A percentile compares a stretch with the other conserved stretches of the same genome.
These are phyloP conservation scores for Apoda limacodes DNA, from an alignment of 2,888 invertebrate genomes.

Conservation along the genomic window DNA sequence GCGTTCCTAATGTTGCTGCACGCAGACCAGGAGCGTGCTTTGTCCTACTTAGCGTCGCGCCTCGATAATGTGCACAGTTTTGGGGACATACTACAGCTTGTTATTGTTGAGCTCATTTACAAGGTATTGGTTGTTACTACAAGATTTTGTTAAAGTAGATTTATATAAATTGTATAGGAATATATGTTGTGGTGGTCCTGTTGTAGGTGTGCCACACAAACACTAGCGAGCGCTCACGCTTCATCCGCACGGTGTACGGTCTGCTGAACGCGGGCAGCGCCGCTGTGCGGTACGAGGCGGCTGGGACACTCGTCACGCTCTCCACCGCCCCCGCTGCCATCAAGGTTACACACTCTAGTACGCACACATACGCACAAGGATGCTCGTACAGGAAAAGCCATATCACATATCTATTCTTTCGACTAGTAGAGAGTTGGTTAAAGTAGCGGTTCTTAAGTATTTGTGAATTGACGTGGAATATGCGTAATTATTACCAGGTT, in stretches of 20 bases:
- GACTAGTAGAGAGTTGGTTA: no score
- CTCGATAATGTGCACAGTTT: constrained; percentile 95
- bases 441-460: no score
- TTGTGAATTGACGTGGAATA: no score
- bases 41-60: constrained; percentile 92
- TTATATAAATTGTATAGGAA: no score
- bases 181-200: no score
- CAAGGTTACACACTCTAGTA: constrained; percentile 74
- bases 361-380: no score
- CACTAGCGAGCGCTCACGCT: constrained; percentile 94
- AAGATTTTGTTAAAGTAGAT: no score
- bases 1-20: constrained; percentile 99
- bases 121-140: constrained; percentile 81
- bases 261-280: constrained; percentile 94
- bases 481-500: no score
- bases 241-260: constrained; percentile 98
- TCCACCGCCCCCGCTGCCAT: constrained; percentile 98
- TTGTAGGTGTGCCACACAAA: constrained; percentile 94
- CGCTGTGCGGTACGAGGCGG: constrained; percentile 98
- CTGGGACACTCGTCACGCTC: constrained; percentile 96
- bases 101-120: constrained; percentile 98
- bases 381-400: no score
- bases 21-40: constrained; percentile 94
- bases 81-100: constrained; percentile 97
- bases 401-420: no score